Percentiles rank a stretch among this genome's conserved stretches.
These are phyloP conservation scores for Oceanodroma tethys DNA, from an alignment of 2,113 vertebrate genomes.

Conservation along the genomic window DNA sequence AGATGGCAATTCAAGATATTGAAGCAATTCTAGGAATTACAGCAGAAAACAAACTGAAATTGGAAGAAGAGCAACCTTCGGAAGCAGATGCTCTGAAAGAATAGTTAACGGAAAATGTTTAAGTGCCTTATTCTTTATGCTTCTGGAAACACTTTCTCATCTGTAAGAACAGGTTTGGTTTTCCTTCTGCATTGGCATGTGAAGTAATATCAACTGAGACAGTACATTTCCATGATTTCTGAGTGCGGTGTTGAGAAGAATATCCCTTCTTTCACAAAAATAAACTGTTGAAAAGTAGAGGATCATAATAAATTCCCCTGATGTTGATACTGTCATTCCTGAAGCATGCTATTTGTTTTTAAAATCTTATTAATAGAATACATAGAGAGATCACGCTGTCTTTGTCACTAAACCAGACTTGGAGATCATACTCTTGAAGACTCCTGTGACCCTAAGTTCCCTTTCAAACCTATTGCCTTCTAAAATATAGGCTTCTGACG, in stretches of 20 bases:
- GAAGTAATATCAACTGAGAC: not conserved
- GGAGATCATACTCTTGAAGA: not conserved
- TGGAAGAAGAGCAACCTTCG: conserved; percentile 45
- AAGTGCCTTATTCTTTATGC: conserved; percentile 8
- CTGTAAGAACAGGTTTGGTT: conserved; percentile 45
- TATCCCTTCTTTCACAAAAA: not conserved
- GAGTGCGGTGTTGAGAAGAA: not conserved
- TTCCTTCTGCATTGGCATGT: not conserved
- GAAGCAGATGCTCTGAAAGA: conserved; percentile 23
- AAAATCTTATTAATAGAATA: not conserved
- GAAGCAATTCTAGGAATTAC: conserved; percentile 79
- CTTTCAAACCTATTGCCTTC: not conserved
- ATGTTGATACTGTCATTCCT: not conserved
- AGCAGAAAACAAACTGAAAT: conserved; percentile 76
- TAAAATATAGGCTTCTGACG: not conserved
- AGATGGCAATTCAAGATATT: conserved; percentile 79
- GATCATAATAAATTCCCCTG: not conserved
- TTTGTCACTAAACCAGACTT: not conserved
- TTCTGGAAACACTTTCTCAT: conserved; percentile 5
- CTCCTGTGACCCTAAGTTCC: not conserved
- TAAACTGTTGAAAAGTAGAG: not conserved
- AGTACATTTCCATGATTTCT: not conserved
- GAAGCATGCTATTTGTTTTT: not conserved
- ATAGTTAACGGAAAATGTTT: conserved; percentile 30
- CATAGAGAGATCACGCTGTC: accelerated